Percentiles rank a stretch among this genome's conserved stretches.
phyloP scores from a whole-genome alignment of 64 coral and sea anemone genomes.

The Cladopsammia gracilis region DNA sequence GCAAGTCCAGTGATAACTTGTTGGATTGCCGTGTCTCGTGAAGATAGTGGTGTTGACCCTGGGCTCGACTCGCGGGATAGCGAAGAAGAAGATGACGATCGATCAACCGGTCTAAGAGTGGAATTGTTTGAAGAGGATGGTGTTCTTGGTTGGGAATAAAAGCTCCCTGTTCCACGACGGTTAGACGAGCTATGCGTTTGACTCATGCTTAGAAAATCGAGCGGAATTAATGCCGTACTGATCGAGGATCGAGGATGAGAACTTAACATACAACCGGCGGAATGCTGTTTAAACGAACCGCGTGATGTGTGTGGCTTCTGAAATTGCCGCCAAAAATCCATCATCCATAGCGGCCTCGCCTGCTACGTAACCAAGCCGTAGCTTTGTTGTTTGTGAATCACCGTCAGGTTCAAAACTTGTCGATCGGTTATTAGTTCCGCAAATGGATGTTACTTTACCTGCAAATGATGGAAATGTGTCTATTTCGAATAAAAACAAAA shows the following conservation, averaged over 20 bases:
- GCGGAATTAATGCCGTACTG: neutral
- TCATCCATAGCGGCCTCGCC: neutral
- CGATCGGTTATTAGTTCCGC: no score
- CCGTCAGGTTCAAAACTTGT: no score
- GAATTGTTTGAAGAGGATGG: neutral
- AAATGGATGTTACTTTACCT: neutral
- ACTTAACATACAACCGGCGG: no score
- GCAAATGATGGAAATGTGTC: neutral
- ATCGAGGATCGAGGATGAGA: no score
- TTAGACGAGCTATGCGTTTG: neutral
- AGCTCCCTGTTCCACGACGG: neutral
- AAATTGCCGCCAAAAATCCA: neutral
- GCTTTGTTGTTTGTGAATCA: no score
- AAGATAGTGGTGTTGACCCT: no score
- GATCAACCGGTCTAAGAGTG: neutral
- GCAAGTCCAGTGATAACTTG: neutral
- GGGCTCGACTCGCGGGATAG: no score
- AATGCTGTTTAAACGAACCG: no score
- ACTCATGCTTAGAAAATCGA: neutral
- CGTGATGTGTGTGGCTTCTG: no score
- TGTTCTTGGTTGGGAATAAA: neutral
- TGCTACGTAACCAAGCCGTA: neutral
- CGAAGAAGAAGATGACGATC: no score
- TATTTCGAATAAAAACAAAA: neutral
- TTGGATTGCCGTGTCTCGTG: neutral